Evolutionary conservation across 2,888 invertebrate genomes (phyloP), one percentile per base, ranked within the genome.

Genomic region (Gastrophysa polygoni): DNA sequence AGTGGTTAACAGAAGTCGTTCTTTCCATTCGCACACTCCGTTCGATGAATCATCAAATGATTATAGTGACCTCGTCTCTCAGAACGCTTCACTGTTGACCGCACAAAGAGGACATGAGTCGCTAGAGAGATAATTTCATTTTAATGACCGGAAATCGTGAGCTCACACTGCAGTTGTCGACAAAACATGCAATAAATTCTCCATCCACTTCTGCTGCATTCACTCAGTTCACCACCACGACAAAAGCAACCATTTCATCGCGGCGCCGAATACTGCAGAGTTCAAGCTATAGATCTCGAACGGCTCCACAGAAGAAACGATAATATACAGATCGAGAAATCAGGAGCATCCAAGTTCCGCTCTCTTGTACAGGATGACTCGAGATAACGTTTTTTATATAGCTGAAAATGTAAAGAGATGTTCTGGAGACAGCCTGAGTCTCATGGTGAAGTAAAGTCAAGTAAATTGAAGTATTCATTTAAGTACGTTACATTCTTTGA

Each of bases 191-290:
- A 63, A 70, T 68, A 70, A 68, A 70, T 67, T 66, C 57, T 61
- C 67, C 38, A 47, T 54, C 64, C 57, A 62, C 61, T 66, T 61
- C 59, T 64, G 38, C 60, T 24, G 48, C 48, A 21, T 61, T 65
- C 63, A 49, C 62, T 56, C 61, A 64, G 65, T 63, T 61, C 57
- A 50, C 59, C 43, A 61, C 61, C 61, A 59, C 59, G 67, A 68
- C 66, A 66, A 68, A 68, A 70, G 64, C 70, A 63, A 70, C 67
- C 67, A 65, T 65, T 67, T 62, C 64, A 61, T 63, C 59, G 43
- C 44, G 67, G 54, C 48, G 54, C 43, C 49, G 24, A 55, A 58
- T 52, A 38, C 38, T 38, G 38, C 38, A 38, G 38, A 14, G 32
- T 38, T 38, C 14, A 3, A 11, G 14, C 38, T 14, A 11, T 38